Conservation (phyloP, 2,888 invertebrate species). For the Cheilosia variabilis region DNA sequence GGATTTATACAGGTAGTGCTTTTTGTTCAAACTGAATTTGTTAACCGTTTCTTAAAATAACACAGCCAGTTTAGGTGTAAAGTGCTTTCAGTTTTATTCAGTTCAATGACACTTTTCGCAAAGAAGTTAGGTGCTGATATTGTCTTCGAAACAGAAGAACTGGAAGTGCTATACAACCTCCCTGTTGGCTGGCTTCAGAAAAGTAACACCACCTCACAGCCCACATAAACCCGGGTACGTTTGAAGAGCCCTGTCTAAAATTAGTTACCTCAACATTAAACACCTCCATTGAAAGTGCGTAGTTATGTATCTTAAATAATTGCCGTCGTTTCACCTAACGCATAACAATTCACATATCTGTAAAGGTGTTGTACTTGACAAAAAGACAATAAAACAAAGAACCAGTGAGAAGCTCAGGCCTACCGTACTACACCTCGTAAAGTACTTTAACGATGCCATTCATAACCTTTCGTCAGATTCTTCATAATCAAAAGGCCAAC, state of each 20-base stretch:
- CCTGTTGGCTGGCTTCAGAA: no score
- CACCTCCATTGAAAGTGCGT: background rate
- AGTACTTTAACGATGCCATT: slow-evolving; percentile 46
- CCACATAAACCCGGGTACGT: no score
- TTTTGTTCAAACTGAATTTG: no score
- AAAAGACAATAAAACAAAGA: slow-evolving; percentile 7
- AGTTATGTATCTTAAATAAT: background rate
- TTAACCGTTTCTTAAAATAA: no score
- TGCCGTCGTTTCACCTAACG: background rate
- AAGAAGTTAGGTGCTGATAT: no score
- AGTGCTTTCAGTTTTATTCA: no score
- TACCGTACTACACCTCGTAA: slow-evolving; percentile 15
- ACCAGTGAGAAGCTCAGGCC: background rate
- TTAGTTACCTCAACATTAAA: background rate
- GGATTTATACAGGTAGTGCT: no score
- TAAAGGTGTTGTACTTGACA: background rate
- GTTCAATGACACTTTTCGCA: no score
- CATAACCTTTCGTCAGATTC: slow-evolving; percentile 29
- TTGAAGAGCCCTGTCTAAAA: background rate
- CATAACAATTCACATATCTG: background rate
- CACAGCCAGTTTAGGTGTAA: no score
- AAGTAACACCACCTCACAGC: no score
- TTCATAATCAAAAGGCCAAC: slow-evolving; percentile 44
- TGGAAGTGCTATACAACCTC: no score
- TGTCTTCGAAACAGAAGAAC: no score